Base-by-base conservation (phyloP, 2,888 invertebrate genomes). In the Acrobasis repandana region DNA sequence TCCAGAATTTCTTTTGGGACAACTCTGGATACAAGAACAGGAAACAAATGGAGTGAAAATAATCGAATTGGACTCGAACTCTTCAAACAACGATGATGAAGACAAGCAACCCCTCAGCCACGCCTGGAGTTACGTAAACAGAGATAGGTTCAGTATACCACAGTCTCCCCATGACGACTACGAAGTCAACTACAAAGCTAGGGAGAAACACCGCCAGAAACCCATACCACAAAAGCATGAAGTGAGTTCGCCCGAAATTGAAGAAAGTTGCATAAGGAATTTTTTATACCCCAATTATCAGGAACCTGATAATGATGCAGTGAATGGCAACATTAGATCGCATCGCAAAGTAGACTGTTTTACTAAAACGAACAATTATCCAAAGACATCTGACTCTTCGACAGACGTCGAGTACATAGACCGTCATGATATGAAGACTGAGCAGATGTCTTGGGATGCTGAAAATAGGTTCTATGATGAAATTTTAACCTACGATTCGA, bases 1-100 rank as follows among this genome's bases (percentile, higher is more conserved):
- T 28, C 70, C 82, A 28, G 76, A 81, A n/a, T 68, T 77, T 16
- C 60, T 73, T 16, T 67, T 74, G 14, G 71, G 75, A 28, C 77
- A 77, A 52, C 62, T 79, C 62, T 82, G 82, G 84, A 58, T 77
- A 59, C 71, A 73, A 62, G 71, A 79, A 20, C 74, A 75, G 34
- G 68, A 74, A 48, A 62, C 65, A 49, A 67, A 72, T 11, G 73
- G 75, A 20, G 71, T 86, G 5, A 79, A 87, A 77, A 86, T 90
- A 18, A 77, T 80, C 52, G 90, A 90, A 77, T 66, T 90, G 9
- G 77, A 82, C 52, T 76, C 82, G 4, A 76, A 79, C 33, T 74
- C 74, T 33, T 65, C 74, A 8, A 73, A 73, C 57, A 67, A 67
- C 11, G 65, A 72, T 33, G 67, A 70, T 43, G 57, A 65, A 57